These are phyloP conservation scores for Drosophila maculinotata DNA, from an alignment of 2,888 invertebrate genomes.

Conservation along the genomic window DNA sequence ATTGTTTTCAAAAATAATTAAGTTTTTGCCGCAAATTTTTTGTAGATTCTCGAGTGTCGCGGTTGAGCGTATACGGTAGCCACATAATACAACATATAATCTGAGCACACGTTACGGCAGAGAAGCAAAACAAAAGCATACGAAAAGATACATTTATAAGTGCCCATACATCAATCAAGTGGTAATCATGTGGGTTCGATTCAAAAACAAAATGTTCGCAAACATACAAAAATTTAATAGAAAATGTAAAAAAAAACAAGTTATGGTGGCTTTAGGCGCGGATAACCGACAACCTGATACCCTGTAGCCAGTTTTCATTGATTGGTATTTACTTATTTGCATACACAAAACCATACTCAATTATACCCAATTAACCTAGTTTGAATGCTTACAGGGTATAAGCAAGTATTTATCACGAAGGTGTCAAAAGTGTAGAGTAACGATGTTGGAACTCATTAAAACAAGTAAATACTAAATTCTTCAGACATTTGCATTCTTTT, in stretches of 20 bases:
- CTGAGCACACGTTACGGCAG: conserved; percentile 21
- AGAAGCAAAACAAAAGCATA: conserved; percentile 6
- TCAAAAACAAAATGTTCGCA: conserved; percentile 26
- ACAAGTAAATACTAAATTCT: not conserved
- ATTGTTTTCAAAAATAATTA: conserved; percentile 33
- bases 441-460: conserved; percentile 6
- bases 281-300: not conserved
- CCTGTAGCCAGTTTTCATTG: not conserved
- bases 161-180: conserved; percentile 74
- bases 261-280: not conserved
- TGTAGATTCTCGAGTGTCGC: conserved; percentile 27
- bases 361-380: too few species aligned
- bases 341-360: too few species aligned
- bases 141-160: conserved; percentile 51
- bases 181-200: conserved; percentile 68
- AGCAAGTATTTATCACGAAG: too few species aligned
- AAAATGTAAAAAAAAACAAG: conserved; percentile 5
- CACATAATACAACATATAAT: conserved; percentile 11
- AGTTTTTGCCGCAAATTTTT: conserved; percentile 25
- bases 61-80: conserved; percentile 57
- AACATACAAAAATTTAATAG: conserved; percentile 1
- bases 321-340: too few species aligned
- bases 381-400: too few species aligned
- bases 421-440: too few species aligned
- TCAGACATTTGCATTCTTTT: conserved; percentile 13